Base-by-base conservation (phyloP, 2,113 vertebrate species). In the Colius striatus region DNA sequence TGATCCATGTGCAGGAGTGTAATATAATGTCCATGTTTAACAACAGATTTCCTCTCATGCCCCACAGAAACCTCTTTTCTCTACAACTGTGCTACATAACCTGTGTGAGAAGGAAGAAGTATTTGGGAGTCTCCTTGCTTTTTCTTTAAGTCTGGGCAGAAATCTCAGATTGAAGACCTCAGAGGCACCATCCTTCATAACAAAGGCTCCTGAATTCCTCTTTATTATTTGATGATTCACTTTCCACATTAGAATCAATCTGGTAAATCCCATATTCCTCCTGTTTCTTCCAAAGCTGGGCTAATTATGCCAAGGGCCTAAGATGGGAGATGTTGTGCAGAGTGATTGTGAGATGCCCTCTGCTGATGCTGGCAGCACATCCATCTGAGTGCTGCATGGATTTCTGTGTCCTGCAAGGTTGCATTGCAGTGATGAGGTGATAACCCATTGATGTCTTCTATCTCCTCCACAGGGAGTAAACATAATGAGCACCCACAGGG, bases 1-100 rank as follows among this genome's bases (percentile, higher is more conserved):
- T 0, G 0, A 50, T 65, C 29, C 11, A 22, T 47, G 5, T 66
- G 17, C 20, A 48, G 13, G 4, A 9, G 1, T 91, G 7, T 70
- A 25, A 57, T 27, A 5, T 21, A 71, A 29, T 41, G 41, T 4
- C 20, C 15, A 16, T 36, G 53, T 48, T 48, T 80, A 70, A 38
- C 9, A 41, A 16, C 9, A 55, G 20, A 4, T 36, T 89, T 90
- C 23, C 17, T 60, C 17, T 58, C 7, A 29, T 17, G 50, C 5
- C 16, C 5, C 47, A 32, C 16, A 62, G 43, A 70, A 95, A 43
- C 21, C 15, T 51, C 34, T 86, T 21, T 50, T 68, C 11, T 45
- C 38, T 75, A 50, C 8, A n/a, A 3, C 8, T 43, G 16, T 27
- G 27, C 13, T 65, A 14, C 5, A 29, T 11, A 71, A 67, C 50